phyloP scores from a whole-genome alignment of 2,797 vertebrate genomes.

The Anableps anableps region DNA sequence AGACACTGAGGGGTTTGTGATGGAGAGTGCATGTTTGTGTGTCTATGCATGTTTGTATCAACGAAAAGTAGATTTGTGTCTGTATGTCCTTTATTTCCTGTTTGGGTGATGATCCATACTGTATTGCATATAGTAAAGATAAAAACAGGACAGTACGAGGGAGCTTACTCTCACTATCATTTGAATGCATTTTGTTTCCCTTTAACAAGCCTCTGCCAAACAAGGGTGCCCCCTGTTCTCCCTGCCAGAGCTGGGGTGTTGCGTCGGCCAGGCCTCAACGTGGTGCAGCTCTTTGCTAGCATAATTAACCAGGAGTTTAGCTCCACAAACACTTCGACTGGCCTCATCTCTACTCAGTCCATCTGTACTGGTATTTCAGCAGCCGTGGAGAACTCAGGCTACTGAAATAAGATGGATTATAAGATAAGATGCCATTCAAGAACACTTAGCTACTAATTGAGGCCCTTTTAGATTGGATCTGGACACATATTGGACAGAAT shows the following conservation, averaged over 20 bases:
- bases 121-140: slow-evolving; percentile 18
- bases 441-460: slow-evolving; percentile 21
- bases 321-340: slow-evolving; percentile 60
- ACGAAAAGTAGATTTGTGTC: slow-evolving; percentile 42
- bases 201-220: slow-evolving; percentile 68
- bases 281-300: slow-evolving; percentile 60
- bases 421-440: slow-evolving; percentile 45
- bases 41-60: slow-evolving; percentile 33
- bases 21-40: slow-evolving; percentile 30
- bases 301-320: slow-evolving; percentile 62
- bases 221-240: slow-evolving; percentile 82
- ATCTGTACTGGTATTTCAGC: slow-evolving; percentile 64
- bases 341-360: slow-evolving; percentile 58
- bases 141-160: slow-evolving; percentile 24
- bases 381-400: slow-evolving; percentile 39
- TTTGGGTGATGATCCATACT: slow-evolving; percentile 30
- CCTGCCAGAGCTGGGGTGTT: slow-evolving; percentile 52
- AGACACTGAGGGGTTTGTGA: slow-evolving; percentile 70
- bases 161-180: slow-evolving; percentile 77
- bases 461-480: not conserved
- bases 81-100: slow-evolving; percentile 13
- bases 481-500: not conserved
- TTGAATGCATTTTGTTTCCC: slow-evolving; percentile 81
- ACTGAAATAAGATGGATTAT: slow-evolving; percentile 39
- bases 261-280: slow-evolving; percentile 57